Base-by-base conservation (phyloP, 2,888 invertebrate genomes). In the Empis stercorea region DNA sequence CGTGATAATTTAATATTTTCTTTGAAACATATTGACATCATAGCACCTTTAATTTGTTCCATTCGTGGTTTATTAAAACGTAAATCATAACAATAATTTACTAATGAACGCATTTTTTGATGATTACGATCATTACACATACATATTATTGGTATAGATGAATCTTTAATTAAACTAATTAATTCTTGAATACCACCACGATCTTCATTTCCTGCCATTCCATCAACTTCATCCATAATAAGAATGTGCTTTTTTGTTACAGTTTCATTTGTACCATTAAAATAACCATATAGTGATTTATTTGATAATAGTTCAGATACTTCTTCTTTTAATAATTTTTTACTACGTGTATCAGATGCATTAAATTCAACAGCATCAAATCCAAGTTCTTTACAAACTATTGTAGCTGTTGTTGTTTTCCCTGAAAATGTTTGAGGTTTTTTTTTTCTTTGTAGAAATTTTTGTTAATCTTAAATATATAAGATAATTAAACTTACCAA, bases 221-320 rank as follows among this genome's bases (percentile, higher is more conserved):
- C 99, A 63, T 99, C 99, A 0, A 99, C 97, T 76, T 99, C 99
- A 62, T 99, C 99, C 99, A 99, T 99, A n/a, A 99, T 76, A 9
- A 99, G 70, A 13, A 92, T 92, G 61, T 93, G 92, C 59, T 88
- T 89, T 55, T 79, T 80, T 1, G 78, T 75, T 1, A 79, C 72
- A 0, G 73, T 73, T 51, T 73, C 71, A 0, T 53, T 49, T 49
- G 59, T 65, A 75, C 84, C 82, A 66, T 73, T 74, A 51, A 80
- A 80, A 64, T 75, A 88, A 13, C 78, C 80, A 13, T 80, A 79
- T 2, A 89, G 70, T 0, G 87, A 82, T 43, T 78, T 84, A 30
- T 84, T 88, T 4, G 79, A 80, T 27, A 95, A 69, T 39, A 94
- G 68, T 59, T 87, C 85, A 0, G 87, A 75, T 2, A 95, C 86